phyloP scores from a whole-genome alignment of 2,113 vertebrate species.

The Alligator mississippiensis region DNA sequence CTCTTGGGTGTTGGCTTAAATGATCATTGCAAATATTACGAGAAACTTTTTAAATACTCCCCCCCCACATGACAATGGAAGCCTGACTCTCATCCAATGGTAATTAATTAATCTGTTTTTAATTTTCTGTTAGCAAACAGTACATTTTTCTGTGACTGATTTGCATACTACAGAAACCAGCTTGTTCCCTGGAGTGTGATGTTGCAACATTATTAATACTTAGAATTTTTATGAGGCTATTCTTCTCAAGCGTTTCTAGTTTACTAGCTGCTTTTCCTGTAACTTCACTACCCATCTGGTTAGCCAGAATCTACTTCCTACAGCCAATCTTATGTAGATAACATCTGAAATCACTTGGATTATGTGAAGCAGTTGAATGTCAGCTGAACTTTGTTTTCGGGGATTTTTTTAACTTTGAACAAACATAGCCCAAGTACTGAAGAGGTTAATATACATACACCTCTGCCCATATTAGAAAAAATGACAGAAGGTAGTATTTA shows the following conservation, averaged over 20 bases:
- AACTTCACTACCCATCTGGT: background rate
- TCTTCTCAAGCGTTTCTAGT: background rate
- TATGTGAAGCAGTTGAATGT: background rate
- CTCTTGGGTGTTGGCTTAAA: background rate
- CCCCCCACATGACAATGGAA: background rate
- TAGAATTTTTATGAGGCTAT: background rate
- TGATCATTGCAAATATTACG: fast-evolving
- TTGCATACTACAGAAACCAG: constrained; percentile 22
- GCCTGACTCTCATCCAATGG: background rate
- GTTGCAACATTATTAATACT: constrained; percentile 53
- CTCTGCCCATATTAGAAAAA: background rate
- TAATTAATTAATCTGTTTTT: constrained; percentile 49
- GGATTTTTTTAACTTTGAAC: background rate
- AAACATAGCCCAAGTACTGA: background rate
- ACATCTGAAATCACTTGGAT: background rate
- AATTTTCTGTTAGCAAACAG: constrained; percentile 39
- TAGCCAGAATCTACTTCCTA: background rate
- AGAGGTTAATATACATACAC: background rate
- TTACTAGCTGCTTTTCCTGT: background rate
- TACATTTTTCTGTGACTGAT: constrained; percentile 40
- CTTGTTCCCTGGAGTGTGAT: background rate
- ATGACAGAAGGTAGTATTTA: background rate
- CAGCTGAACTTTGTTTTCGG: background rate
- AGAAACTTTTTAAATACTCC: background rate
- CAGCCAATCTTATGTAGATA: background rate